Conservation (phyloP, 2,888 invertebrate species). For the Drosophila limbata region DNA sequence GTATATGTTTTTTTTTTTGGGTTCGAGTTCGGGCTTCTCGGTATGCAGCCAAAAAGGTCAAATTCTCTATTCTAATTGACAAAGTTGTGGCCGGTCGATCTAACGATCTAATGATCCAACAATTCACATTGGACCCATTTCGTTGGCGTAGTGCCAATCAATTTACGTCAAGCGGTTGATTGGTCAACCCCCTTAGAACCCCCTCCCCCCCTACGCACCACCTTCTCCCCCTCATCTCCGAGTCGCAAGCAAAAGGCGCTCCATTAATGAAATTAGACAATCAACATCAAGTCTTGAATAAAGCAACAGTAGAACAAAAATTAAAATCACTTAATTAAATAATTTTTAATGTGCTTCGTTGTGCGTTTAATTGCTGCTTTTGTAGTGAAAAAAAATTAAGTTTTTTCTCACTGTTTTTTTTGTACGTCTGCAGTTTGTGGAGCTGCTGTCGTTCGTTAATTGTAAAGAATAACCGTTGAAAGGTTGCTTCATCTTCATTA, state of each 20-base stretch:
- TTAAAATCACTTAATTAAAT: slow-evolving; percentile 81
- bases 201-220: background rate
- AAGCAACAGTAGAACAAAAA: slow-evolving; percentile 50
- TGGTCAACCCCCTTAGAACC: slow-evolving; percentile 53
- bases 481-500: slow-evolving; percentile 55
- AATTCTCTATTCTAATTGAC: slow-evolving; percentile 71
- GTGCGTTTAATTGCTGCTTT: slow-evolving; percentile 54
- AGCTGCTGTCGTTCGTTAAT: slow-evolving; percentile 75
- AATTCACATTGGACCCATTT: slow-evolving; percentile 45
- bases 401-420: slow-evolving; percentile 16
- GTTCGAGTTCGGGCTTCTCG: background rate
- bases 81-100: slow-evolving; percentile 24
- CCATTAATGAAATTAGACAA: slow-evolving; percentile 79
- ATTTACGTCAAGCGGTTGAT: slow-evolving; percentile 69
- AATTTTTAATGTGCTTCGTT: slow-evolving; percentile 74
- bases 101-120: slow-evolving; percentile 36
- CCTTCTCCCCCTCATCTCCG: background rate
- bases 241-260: slow-evolving; percentile 21
- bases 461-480: slow-evolving; percentile 67
- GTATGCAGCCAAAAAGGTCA: slow-evolving; percentile 55
- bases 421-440: slow-evolving; percentile 42
- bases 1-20: background rate
- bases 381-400: slow-evolving; percentile 32
- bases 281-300: slow-evolving; percentile 50
- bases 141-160: slow-evolving; percentile 68